Conservation (phyloP, 2,113 vertebrate species). For the Poeciliopsis turrubarensis region DNA sequence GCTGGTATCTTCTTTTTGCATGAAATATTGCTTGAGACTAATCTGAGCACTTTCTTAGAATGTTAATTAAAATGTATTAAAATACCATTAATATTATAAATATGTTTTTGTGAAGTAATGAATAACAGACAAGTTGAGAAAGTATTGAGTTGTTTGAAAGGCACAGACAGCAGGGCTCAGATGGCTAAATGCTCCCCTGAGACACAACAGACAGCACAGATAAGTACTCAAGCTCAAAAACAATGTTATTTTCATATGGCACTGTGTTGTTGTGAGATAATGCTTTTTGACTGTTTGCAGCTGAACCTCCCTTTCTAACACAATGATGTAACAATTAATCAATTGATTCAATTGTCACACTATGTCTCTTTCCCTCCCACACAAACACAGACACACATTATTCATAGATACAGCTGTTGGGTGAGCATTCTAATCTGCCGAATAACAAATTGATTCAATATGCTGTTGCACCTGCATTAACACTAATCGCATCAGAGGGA, state of each 20-base stretch:
- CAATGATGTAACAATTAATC: conserved; percentile 49
- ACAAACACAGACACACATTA: conserved; percentile 5
- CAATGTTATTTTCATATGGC: conserved; percentile 20
- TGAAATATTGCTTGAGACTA: neutral
- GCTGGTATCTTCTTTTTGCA: neutral
- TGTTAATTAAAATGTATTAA: conserved; percentile 2
- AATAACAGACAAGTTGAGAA: conserved; percentile 27
- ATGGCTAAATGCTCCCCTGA: conserved; percentile 56
- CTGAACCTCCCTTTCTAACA: conserved; percentile 26
- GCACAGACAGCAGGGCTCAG: conserved; percentile 57
- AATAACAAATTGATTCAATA: conserved; percentile 31
- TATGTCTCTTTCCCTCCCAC: conserved; percentile 7
- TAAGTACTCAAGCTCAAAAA: neutral
- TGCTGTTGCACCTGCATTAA: conserved; percentile 17
- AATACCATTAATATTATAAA: neutral
- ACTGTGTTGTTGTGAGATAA: conserved; percentile 11
- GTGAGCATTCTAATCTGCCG: conserved; percentile 20
- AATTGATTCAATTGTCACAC: conserved; percentile 39
- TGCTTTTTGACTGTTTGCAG: conserved; percentile 21
- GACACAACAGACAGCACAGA: conserved; percentile 25
- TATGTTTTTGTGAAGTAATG: neutral
- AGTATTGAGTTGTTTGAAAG: conserved; percentile 31
- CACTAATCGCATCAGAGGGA: conserved; percentile 10
- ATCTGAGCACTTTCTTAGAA: neutral
- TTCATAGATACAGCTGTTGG: conserved; percentile 20